phyloP scores from a whole-genome alignment of 2,888 invertebrate genomes.

The Panorpa germanica region DNA sequence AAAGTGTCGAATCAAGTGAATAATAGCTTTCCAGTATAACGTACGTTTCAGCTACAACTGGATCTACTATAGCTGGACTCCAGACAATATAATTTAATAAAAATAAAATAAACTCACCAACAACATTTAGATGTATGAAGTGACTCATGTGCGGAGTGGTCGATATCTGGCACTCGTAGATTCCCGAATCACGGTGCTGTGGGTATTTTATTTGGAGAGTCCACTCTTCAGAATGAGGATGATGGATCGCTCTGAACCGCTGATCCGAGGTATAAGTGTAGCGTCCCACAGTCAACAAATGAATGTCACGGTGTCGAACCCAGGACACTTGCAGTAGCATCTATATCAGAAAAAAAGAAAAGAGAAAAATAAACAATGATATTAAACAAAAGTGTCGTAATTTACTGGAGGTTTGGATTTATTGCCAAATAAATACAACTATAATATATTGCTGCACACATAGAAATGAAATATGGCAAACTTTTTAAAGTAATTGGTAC shows the following conservation, averaged over 20 bases:
- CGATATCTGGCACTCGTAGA: slow-evolving; percentile 89
- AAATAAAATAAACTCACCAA: slow-evolving; percentile 71
- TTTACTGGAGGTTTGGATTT: neutral
- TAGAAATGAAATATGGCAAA: too few relatives aligned
- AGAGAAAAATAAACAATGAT: neutral
- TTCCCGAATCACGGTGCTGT: slow-evolving; percentile 74
- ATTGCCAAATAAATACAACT: too few relatives aligned
- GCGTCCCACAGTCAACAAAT: slow-evolving; percentile 71
- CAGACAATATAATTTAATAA: too few relatives aligned
- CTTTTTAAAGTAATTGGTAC: too few relatives aligned
- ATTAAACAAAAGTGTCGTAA: neutral
- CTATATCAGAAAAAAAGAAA: slow-evolving; percentile 25
- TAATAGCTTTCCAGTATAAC: too few relatives aligned
- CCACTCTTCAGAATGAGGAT: slow-evolving; percentile 78
- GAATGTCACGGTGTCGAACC: slow-evolving; percentile 81
- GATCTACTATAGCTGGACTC: too few relatives aligned
- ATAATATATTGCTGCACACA: too few relatives aligned
- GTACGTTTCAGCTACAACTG: too few relatives aligned
- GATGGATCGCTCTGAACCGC: slow-evolving; percentile 72
- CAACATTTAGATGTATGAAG: slow-evolving; percentile 76
- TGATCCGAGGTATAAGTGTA: slow-evolving; percentile 90
- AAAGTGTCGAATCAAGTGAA: too few relatives aligned
- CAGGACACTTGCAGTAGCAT: slow-evolving; percentile 72
- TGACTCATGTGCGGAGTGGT: slow-evolving; percentile 87
- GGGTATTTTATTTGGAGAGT: slow-evolving; percentile 83